Evolutionary conservation across 1,140 invertebrate genomes (phyloP).

Genomic region (Microplitis demolitor): DNA sequence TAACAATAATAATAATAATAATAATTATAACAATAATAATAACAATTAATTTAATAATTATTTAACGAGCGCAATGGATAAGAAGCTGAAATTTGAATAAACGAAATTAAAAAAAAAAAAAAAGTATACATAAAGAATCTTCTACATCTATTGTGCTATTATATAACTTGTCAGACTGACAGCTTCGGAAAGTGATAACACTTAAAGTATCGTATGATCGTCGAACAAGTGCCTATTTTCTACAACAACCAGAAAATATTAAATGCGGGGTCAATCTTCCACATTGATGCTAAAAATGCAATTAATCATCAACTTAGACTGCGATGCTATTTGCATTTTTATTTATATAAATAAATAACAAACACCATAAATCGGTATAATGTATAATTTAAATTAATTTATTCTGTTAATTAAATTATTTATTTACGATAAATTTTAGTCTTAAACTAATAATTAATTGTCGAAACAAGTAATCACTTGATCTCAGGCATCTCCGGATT

Average conservation of each 20-base stretch:
- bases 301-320: no score
- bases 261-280: background rate
- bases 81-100: slow-evolving; percentile 38
- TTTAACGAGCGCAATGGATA: slow-evolving; percentile 38
- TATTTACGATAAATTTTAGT: no score
- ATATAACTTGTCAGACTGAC: background rate
- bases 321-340: no score
- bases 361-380: no score
- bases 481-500: background rate
- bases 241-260: background rate
- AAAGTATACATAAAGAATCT: background rate
- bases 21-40: background rate
- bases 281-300: background rate
- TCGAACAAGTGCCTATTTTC: background rate
- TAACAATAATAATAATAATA: background rate
- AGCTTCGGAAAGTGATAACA: background rate
- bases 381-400: no score
- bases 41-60: slow-evolving; percentile 33
- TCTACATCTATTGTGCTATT: slow-evolving; percentile 20
- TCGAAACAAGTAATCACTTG: slow-evolving; percentile 18
- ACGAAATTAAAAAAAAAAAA: slow-evolving; percentile 21
- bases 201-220: background rate
- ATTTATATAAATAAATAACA: no score
- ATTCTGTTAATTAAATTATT: no score
- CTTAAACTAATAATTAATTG: background rate